These are phyloP conservation scores for Ectobius pallidus DNA, from an alignment of 2,888 invertebrate genomes.

Conservation along the genomic window DNA sequence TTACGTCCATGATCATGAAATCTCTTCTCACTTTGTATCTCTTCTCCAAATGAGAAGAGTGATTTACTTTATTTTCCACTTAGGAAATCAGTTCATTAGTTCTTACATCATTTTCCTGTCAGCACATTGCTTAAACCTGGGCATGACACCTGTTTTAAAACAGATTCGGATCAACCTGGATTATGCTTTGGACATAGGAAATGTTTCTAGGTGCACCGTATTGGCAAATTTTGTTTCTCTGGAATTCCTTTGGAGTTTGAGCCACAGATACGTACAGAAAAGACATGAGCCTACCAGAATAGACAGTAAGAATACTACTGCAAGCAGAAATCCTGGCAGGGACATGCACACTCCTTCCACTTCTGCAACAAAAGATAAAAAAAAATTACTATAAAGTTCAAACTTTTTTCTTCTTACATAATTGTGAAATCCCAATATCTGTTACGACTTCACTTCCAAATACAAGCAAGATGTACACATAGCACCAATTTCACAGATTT, in stretches of 20 bases:
- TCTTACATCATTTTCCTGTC: too few species aligned
- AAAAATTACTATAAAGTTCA: background rate
- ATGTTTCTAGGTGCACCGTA: constrained; percentile 18
- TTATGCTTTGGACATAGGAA: too few species aligned
- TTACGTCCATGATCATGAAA: too few species aligned
- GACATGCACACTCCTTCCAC: constrained; percentile 66
- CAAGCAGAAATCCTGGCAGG: constrained; percentile 66
- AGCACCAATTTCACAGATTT: too few species aligned
- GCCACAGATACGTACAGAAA: constrained; percentile 60
- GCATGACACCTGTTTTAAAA: too few species aligned
- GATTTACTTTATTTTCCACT: too few species aligned
- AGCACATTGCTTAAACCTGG: too few species aligned
- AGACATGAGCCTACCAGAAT: constrained; percentile 64
- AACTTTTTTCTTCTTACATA: too few species aligned
- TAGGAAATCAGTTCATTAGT: too few species aligned
- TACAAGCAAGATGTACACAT: background rate
- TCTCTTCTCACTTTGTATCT: too few species aligned
- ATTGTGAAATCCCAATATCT: background rate
- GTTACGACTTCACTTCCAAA: background rate
- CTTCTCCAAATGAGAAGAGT: too few species aligned
- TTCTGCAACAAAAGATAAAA: constrained; percentile 26
- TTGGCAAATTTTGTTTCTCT: background rate
- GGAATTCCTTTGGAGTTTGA: constrained; percentile 44
- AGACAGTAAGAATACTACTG: constrained; percentile 64
- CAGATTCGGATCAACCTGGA: too few species aligned